A percentile compares a stretch with the other conserved stretches of the same genome.
phyloP scores from a whole-genome alignment of 2,113 vertebrate genomes.

The Odontophorus gujanensis region DNA sequence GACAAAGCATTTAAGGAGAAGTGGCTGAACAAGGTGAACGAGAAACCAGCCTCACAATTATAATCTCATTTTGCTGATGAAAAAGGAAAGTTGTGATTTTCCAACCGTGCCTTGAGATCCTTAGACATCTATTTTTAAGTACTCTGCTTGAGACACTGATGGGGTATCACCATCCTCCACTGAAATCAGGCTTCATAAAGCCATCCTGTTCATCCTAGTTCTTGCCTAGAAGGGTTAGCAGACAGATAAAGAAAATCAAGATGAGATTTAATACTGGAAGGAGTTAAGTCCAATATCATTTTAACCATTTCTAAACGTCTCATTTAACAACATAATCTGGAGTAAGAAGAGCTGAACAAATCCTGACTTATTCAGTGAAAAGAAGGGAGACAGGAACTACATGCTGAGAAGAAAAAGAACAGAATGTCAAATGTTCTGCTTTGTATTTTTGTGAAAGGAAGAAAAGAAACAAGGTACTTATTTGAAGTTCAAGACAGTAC shows the following conservation, averaged over 20 bases:
- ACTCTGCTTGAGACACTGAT: background rate
- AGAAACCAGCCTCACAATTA: conserved; percentile 6
- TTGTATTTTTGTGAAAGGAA: background rate
- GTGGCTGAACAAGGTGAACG: background rate
- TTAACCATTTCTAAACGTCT: background rate
- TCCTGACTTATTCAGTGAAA: background rate
- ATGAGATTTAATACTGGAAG: background rate
- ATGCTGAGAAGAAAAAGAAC: background rate
- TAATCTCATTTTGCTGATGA: background rate
- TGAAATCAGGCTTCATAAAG: background rate
- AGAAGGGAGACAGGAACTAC: background rate
- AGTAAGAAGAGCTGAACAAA: background rate
- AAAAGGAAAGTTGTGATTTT: background rate
- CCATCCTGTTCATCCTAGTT: background rate
- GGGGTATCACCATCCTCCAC: background rate
- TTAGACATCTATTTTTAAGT: background rate
- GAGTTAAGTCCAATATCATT: background rate
- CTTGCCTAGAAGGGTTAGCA: background rate
- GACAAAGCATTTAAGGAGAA: background rate
- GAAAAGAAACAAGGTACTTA: background rate
- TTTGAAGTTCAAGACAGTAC: background rate
- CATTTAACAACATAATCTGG: background rate
- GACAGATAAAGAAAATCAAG: background rate
- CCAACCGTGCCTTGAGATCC: background rate
- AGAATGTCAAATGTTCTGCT: background rate